Base-by-base conservation (phyloP, 2,888 invertebrate species). In the Tetanocera ferruginea region DNA sequence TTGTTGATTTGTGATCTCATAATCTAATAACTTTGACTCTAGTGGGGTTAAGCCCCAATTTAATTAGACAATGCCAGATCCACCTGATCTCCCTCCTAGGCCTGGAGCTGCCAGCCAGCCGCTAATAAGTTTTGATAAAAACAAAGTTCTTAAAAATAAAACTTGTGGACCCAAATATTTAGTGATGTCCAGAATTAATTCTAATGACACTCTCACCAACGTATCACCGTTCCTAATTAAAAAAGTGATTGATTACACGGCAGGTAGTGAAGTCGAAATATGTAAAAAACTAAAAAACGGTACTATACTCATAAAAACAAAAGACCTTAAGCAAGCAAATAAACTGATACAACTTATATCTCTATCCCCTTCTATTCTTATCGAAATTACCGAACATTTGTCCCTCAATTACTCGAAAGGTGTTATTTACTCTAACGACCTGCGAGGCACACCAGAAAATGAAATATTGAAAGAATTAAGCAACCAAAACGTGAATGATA, bases 211-310 rank as follows among this genome's bases (percentile, higher is more conserved):
- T 31, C 31, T 62, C 14, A 28, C 79, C 1, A 78, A 76, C 25
- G 76, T 78, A 1, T 80, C 78, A n/a, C 78, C 75, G 5, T 78
- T 80, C 11, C 6, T 78, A 49, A 75, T 80, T 23, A 78, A 78
- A 76, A 80, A 77, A 64, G 69, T 74, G 9, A 69, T 78, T 0
- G 76, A 78, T 34, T 37, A 43, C n/a, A n/a, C 51, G 19, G n/a
- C 23, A 43, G 70, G 55, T 23, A 62, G 72, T 11, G 77, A n/a
- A 8, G 37, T 37, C 8, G 37, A 37, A 37, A 8, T 8, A 1
- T 37, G 37, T 14, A 31, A 67, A 43, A 67, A 67, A 67, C 67
- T 67, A 3, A 9, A 5, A 31, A 43, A 43, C 17, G 67, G 43
- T 17, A n/a, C 0, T 4, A 37, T 67, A 8, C 8, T 67, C 8